Base-by-base conservation (phyloP, 2,113 vertebrate species). In the Herpetotheres cachinnans region DNA sequence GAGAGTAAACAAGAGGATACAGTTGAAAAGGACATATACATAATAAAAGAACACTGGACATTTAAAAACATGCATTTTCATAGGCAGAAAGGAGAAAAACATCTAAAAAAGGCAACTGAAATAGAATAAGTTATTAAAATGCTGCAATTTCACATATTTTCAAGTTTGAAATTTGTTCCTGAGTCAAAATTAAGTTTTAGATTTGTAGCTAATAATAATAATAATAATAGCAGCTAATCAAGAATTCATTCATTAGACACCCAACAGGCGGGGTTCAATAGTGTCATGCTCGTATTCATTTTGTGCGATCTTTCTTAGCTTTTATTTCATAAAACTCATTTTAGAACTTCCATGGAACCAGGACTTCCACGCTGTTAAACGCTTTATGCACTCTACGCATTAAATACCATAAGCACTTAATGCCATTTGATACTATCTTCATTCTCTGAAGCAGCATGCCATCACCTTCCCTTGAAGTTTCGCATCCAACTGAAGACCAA, bases 1-100 rank as follows among this genome's bases (percentile, higher is more conserved):
- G 76, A 97, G 74, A 82, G 94, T 78, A 97, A 86, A 91, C 54
- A 92, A 84, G 69, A 82, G 61, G 30, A 96, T 49, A 92, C 86
- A 91, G 73, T 0, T 82, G 14, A 85, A 79, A 95, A 90, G 58
- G 17, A 70, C 65, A 89, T 2, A 70, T 1, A 93, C 6, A 42
- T 61, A 15, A 82, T 29, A 89, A 63, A 90, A 66, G 36, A 81
- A 93, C 30, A 62, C 2, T 38, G 30, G 66, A 26, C 66, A 86
- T 82, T 82, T 93, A 36, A 84, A 82, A 84, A 42, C 34, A 88
- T 47, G 6, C 36, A 95, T 42, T 87, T 90, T 79, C 30, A 92
- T 10, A 91, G 40, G 32, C 16, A 91, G 70, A 95, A 56, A 59
- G 7, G 3, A 22, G 69, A 69, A 77, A 69, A 92, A 79, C 58